Conservation (phyloP, 2,888 invertebrate species). For the Gymnoscelis rufifasciata region DNA sequence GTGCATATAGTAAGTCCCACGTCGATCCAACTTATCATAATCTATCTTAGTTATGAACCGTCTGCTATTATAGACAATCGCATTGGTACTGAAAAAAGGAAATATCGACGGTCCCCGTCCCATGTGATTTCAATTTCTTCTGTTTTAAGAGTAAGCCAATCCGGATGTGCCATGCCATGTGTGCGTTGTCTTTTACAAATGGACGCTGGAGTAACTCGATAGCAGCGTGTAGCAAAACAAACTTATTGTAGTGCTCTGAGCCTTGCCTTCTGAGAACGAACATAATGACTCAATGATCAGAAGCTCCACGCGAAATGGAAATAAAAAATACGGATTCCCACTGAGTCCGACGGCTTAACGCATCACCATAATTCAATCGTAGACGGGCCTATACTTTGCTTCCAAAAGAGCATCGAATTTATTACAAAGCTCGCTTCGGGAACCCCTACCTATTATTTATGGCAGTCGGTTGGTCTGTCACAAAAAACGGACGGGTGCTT, state of each 20-base stretch:
- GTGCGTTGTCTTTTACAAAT: constrained; percentile 72
- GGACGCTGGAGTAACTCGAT: constrained; percentile 66
- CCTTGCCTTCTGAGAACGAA: constrained; percentile 52
- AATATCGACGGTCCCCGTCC: constrained; percentile 72
- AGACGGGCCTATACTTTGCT: constrained; percentile 63
- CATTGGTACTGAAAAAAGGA: constrained; percentile 65
- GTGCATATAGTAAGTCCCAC: constrained; percentile 45
- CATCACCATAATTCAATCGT: constrained; percentile 77
- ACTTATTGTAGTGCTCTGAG: constrained; percentile 58
- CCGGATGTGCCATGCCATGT: constrained; percentile 66
- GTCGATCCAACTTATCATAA: constrained; percentile 48
- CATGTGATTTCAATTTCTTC: constrained; percentile 71
- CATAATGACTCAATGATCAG: constrained; percentile 52
- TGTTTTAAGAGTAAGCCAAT: constrained; percentile 76
- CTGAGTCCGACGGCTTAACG: constrained; percentile 71
- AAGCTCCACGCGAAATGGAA: constrained; percentile 63
- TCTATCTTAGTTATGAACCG: constrained; percentile 66
- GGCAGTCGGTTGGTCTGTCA: constrained; percentile 77
- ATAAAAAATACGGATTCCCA: constrained; percentile 63
- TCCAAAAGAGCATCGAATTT: constrained; percentile 77
- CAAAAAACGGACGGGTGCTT: constrained; percentile 77
- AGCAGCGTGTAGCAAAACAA: constrained; percentile 60
- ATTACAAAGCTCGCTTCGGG: constrained; percentile 73
- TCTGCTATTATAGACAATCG: constrained; percentile 52
- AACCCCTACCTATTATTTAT: constrained; percentile 79